These are phyloP conservation scores for Aplocera efformata DNA, from an alignment of 2,888 invertebrate species.

Conservation along the genomic window DNA sequence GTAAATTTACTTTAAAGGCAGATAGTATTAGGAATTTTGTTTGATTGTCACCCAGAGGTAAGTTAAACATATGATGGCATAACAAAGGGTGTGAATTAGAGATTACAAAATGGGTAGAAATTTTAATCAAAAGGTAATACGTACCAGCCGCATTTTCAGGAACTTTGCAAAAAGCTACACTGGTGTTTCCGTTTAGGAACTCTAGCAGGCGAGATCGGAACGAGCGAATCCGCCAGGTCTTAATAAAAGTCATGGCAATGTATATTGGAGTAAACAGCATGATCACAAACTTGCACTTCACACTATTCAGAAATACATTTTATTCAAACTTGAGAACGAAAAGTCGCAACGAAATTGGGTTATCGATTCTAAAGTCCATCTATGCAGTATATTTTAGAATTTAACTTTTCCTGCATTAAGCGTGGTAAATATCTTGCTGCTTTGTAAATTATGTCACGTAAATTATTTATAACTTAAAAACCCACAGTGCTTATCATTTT, in stretches of 20 bases:
- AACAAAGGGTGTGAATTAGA: not conserved
- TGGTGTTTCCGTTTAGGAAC: slow-evolving; percentile 79
- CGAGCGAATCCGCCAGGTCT: slow-evolving; percentile 88
- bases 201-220: slow-evolving; percentile 85
- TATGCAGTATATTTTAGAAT: slow-evolving; percentile 26
- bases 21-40: not conserved
- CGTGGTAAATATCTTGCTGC: not conserved
- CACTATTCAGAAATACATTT: slow-evolving; percentile 7
- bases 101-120: too few species aligned
- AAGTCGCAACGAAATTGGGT: slow-evolving; percentile 43
- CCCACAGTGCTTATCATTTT: not conserved
- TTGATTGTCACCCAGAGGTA: slow-evolving; percentile 1
- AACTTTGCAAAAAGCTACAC: slow-evolving; percentile 82
- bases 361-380: slow-evolving; percentile 74
- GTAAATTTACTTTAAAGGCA: too few species aligned
- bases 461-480: not conserved
- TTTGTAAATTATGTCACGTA: not conserved
- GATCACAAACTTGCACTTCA: slow-evolving; percentile 26
- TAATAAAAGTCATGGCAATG: slow-evolving; percentile 90
- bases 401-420: not conserved
- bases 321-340: slow-evolving; percentile 1
- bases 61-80: not conserved
- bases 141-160: slow-evolving; percentile 75
- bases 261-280: slow-evolving; percentile 92
- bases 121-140: too few species aligned